phyloP scores from a whole-genome alignment of 2,888 invertebrate genomes.

The Deroplatys truncata region DNA sequence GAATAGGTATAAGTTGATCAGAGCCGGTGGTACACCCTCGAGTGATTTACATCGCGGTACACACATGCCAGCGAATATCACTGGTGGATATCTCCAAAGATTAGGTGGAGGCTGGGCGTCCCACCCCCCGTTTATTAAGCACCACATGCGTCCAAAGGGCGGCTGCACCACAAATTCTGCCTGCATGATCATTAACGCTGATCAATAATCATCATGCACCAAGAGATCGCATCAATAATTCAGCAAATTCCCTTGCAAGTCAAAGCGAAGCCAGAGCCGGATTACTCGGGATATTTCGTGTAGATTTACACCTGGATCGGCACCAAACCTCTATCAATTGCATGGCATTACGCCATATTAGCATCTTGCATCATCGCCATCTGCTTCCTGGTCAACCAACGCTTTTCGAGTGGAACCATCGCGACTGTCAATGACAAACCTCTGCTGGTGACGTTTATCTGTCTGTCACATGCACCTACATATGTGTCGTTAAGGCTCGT shows the following conservation, averaged over 20 bases:
- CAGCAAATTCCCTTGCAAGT: neutral
- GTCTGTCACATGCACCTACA: neutral
- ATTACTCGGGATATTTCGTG: neutral
- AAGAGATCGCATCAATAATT: neutral
- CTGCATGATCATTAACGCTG: neutral
- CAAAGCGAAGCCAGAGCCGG: neutral
- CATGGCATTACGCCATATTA: neutral
- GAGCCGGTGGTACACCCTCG: no score
- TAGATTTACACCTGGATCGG: neutral
- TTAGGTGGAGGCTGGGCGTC: no score
- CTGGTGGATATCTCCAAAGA: no score
- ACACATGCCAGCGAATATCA: no score
- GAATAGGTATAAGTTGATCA: no score
- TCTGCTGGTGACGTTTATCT: neutral
- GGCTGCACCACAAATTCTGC: neutral
- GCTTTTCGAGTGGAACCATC: neutral
- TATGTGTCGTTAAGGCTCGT: no score
- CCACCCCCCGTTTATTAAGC: neutral
- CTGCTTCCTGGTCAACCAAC: neutral
- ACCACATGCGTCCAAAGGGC: neutral
- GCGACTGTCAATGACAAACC: neutral
- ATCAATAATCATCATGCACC: neutral
- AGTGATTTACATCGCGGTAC: no score
- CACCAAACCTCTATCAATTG: neutral
- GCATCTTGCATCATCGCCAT: no score